Percentiles rank a stretch among this genome's conserved stretches.
These are phyloP conservation scores for Tetrao urogallus DNA, from an alignment of 2,113 vertebrate species.

Conservation along the genomic window DNA sequence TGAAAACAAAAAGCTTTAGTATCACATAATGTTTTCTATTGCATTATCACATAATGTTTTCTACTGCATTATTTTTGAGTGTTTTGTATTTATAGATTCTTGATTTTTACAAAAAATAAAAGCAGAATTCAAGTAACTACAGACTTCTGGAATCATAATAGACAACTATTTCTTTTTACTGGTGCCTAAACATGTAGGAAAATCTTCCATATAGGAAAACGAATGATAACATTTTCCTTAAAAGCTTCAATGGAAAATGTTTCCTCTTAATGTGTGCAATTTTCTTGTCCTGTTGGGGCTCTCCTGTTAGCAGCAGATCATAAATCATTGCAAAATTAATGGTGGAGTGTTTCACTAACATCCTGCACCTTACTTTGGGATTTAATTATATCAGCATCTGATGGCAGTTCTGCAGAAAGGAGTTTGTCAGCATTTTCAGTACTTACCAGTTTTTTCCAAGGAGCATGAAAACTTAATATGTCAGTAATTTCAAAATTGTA, in stretches of 20 bases:
- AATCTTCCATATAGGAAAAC: background rate
- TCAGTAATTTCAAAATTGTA: background rate
- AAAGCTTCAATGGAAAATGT: background rate
- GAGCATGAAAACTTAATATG: background rate
- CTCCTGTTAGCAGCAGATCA: background rate
- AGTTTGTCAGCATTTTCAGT: constrained; percentile 27
- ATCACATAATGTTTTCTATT: background rate
- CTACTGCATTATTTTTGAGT: background rate
- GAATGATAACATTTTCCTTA: background rate
- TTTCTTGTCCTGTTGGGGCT: background rate
- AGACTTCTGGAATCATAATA: background rate
- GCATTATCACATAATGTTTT: fast-evolving
- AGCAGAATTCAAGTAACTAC: fast-evolving
- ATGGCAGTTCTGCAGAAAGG: background rate
- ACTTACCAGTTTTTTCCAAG: background rate
- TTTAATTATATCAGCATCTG: constrained; percentile 39
- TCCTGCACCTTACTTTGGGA: background rate
- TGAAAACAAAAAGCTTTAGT: background rate
- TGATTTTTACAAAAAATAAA: fast-evolving
- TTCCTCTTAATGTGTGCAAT: background rate
- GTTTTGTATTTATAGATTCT: background rate
- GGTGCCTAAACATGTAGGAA: background rate
- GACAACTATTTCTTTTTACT: background rate
- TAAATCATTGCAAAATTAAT: constrained; percentile 42
- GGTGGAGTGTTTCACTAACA: background rate